A percentile compares a stretch with the other conserved stretches of the same genome.
These are phyloP conservation scores for Petrocephalus sullivani DNA, from an alignment of 2,797 vertebrate genomes.

Conservation along the genomic window DNA sequence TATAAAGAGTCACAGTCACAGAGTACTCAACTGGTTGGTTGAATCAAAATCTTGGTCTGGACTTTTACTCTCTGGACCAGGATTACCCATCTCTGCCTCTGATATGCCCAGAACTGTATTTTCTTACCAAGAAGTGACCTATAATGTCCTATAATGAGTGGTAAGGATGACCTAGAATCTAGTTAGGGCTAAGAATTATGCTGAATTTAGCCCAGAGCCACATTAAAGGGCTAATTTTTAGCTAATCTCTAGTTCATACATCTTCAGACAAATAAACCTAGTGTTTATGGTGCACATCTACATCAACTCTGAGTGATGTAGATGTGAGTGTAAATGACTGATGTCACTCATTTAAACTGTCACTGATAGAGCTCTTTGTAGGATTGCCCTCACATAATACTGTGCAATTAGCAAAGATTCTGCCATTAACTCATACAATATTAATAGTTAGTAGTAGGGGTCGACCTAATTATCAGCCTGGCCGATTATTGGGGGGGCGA, in stretches of 20 bases:
- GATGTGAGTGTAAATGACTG: no score
- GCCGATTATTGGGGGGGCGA: no score
- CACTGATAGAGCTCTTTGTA: neutral
- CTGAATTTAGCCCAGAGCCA: neutral
- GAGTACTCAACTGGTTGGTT: no score
- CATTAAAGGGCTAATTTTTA: neutral
- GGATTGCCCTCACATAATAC: neutral
- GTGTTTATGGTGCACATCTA: neutral
- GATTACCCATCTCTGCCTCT: no score
- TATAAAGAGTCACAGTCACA: no score
- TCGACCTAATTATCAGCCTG: no score
- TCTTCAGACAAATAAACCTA: neutral
- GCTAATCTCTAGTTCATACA: neutral
- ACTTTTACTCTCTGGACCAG: no score
- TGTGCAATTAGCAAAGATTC: neutral
- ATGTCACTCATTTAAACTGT: neutral
- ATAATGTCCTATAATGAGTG: neutral
- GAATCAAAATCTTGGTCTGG: no score
- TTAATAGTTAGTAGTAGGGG: neutral
- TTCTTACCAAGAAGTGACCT: neutral
- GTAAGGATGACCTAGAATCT: neutral
- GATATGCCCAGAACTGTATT: no score
- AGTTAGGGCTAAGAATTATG: neutral
- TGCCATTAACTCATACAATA: neutral
- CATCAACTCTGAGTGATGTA: neutral